Conservation (phyloP, 2,797 vertebrate genomes). For the Clarias fuscus region DNA sequence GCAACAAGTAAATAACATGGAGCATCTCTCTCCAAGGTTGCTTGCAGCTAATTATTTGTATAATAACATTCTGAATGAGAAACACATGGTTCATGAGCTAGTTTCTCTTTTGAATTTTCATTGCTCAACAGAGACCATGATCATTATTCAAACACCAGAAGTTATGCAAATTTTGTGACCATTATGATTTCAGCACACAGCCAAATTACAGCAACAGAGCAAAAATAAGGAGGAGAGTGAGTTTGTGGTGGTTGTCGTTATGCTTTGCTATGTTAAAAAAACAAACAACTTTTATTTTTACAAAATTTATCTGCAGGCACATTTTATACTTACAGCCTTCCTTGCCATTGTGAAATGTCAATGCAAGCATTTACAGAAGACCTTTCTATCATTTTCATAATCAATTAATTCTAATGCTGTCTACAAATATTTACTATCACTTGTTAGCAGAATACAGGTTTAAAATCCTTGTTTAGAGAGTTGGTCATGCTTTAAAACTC, state of each 20-base stretch:
- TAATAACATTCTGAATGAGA: slow-evolving; percentile 6
- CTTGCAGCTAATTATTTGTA: not conserved
- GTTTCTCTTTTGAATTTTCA: not conserved
- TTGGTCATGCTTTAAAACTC: not conserved
- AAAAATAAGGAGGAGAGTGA: not conserved
- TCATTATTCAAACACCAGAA: slow-evolving; percentile 4
- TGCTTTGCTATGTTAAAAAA: not conserved
- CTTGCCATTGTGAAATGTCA: not conserved
- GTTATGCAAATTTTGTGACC: slow-evolving; percentile 10
- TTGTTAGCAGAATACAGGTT: not conserved
- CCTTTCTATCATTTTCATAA: not conserved
- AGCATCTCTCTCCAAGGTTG: not conserved
- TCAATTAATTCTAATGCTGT: not conserved
- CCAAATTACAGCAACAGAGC: not conserved
- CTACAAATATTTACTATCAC: not conserved
- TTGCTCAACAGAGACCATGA: not conserved
- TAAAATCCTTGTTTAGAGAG: not conserved
- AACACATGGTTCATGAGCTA: not conserved
- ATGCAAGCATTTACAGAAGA: not conserved
- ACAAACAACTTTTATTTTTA: too few species aligned
- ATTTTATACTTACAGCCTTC: not conserved
- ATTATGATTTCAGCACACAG: not conserved
- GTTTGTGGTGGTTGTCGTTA: not conserved
- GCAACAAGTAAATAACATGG: not conserved
- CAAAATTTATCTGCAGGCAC: not conserved